These are phyloP conservation scores for Arenaria interpres DNA, from an alignment of 2,113 vertebrate genomes.

Conservation along the genomic window DNA sequence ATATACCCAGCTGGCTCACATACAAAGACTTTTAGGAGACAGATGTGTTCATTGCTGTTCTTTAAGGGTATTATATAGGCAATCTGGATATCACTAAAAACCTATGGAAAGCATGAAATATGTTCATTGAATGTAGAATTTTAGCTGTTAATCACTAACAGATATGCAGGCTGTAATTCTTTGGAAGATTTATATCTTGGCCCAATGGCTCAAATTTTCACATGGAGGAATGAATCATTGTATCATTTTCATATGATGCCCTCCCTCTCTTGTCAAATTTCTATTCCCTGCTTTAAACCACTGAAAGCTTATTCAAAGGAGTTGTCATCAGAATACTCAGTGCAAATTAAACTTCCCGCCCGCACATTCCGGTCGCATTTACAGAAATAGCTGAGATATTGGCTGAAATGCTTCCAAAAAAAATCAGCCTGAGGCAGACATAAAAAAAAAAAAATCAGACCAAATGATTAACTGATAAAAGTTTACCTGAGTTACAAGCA, in stretches of 20 bases:
- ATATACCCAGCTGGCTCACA: not conserved
- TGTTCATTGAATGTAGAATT: not conserved
- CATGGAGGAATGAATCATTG: not conserved
- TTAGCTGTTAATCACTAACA: slow-evolving; percentile 15
- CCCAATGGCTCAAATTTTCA: slow-evolving; percentile 6
- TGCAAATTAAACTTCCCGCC: not conserved
- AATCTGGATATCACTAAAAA: slow-evolving; percentile 32
- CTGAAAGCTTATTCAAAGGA: not conserved
- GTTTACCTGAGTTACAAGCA: not conserved
- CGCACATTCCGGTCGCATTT: not conserved
- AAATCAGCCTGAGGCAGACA: not conserved
- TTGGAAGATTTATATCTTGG: not conserved
- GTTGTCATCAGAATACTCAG: not conserved
- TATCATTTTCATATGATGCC: not conserved
- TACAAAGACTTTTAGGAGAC: not conserved
- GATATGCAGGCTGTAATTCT: not conserved
- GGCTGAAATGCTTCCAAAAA: not conserved
- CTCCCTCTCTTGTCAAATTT: slow-evolving; percentile 2
- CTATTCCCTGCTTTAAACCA: not conserved
- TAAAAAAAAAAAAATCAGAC: not conserved
- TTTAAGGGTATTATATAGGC: slow-evolving; percentile 14
- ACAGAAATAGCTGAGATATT: not conserved
- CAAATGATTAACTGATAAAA: not conserved
- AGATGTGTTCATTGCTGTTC: not conserved
- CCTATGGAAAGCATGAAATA: not conserved